Conservation (phyloP, 2,113 vertebrate species). For the Rallus limicola region DNA sequence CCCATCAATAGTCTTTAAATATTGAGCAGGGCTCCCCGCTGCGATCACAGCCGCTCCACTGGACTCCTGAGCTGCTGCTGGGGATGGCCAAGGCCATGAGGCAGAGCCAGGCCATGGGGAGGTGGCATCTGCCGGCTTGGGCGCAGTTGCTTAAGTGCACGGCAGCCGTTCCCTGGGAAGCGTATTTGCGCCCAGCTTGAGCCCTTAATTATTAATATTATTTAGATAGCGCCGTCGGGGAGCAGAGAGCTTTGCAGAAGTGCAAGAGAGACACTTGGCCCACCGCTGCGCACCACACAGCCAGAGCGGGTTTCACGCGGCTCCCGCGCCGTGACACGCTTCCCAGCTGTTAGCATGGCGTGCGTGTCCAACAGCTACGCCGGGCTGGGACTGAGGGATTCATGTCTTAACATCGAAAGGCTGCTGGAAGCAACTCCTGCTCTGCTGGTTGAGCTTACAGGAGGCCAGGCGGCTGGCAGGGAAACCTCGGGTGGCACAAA, state of each 20-base stretch:
- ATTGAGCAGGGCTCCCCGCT: constrained; percentile 13
- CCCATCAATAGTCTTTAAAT: constrained; percentile 33
- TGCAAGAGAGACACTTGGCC: rapidly evolving
- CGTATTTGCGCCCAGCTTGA: background rate
- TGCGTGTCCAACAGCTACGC: rapidly evolving
- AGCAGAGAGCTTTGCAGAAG: background rate
- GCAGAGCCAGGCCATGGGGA: background rate
- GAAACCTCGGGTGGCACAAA: background rate
- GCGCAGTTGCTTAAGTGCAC: background rate
- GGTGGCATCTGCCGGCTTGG: background rate
- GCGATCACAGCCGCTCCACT: background rate
- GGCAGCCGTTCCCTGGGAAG: background rate
- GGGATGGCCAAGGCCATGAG: background rate
- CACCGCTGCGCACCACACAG: rapidly evolving
- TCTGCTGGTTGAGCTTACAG: background rate
- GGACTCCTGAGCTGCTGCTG: rapidly evolving
- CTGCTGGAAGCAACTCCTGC: background rate
- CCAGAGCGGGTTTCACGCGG: rapidly evolving
- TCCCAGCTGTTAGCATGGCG: background rate
- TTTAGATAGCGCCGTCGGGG: background rate
- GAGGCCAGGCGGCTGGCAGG: background rate
- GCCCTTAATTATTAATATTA: constrained; percentile 43
- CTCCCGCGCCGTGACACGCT: rapidly evolving
- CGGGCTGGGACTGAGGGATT: background rate
- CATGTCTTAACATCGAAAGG: background rate